These are phyloP conservation scores for Drymonia ruficornis DNA, from an alignment of 2,888 invertebrate genomes.

Conservation along the genomic window DNA sequence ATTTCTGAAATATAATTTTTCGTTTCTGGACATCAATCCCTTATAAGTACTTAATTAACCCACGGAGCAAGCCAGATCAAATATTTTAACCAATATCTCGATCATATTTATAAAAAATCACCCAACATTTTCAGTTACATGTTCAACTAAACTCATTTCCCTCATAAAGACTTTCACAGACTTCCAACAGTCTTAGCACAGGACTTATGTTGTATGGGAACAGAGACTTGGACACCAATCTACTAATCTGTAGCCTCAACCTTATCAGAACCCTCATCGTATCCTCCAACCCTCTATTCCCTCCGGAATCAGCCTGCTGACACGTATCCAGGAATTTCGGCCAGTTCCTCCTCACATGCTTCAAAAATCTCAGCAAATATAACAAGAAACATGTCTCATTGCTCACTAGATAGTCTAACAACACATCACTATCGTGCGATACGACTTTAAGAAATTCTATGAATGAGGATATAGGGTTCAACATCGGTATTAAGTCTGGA, in stretches of 20 bases:
- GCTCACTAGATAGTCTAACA: slow-evolving; percentile 94
- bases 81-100: too few relatives aligned
- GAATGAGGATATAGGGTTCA: slow-evolving; percentile 94
- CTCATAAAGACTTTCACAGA: slow-evolving; percentile 94
- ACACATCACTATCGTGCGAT: slow-evolving; percentile 91
- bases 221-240: slow-evolving; percentile 91
- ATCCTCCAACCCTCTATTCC: slow-evolving; percentile 87
- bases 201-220: slow-evolving; percentile 97
- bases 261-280: slow-evolving; percentile 94
- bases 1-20: too few relatives aligned
- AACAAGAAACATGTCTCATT: slow-evolving; percentile 96
- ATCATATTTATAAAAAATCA: background rate
- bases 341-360: slow-evolving; percentile 94
- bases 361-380: slow-evolving; percentile 92
- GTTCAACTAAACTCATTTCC: slow-evolving; percentile 91
- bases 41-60: too few relatives aligned
- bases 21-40: too few relatives aligned
- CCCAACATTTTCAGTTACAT: background rate
- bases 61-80: too few relatives aligned
- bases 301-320: slow-evolving; percentile 84
- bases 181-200: slow-evolving; percentile 91
- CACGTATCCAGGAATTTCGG: slow-evolving; percentile 92
- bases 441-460: slow-evolving; percentile 94
- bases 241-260: slow-evolving; percentile 91
- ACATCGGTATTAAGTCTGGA: slow-evolving; percentile 91